Percentiles rank a stretch among this genome's conserved stretches.
These are phyloP conservation scores for Microtus ochrogaster DNA, from an alignment of 2,113 vertebrate species.

Conservation along the genomic window DNA sequence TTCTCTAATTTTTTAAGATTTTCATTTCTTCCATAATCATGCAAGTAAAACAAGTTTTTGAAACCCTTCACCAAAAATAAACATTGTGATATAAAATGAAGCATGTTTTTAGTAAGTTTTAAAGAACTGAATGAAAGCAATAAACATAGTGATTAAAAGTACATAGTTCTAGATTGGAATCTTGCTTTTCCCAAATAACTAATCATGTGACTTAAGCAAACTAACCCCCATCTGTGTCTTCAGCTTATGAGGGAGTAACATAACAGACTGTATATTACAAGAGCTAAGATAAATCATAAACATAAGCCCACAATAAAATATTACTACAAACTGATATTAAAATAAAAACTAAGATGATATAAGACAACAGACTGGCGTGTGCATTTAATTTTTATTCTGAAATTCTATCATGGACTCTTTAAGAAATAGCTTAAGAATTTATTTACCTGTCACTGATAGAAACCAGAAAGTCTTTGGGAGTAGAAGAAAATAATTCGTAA, in stretches of 20 bases:
- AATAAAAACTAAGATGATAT: slow-evolving; percentile 52
- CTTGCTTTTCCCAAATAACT: not conserved
- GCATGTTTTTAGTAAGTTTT: slow-evolving; percentile 12
- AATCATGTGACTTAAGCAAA: not conserved
- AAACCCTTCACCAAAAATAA: slow-evolving; percentile 43
- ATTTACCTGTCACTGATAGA: slow-evolving; percentile 99
- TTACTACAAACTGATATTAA: slow-evolving; percentile 51
- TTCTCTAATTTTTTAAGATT: slow-evolving; percentile 21
- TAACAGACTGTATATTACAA: not conserved
- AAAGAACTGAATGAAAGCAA: slow-evolving; percentile 35
- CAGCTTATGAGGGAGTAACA: slow-evolving; percentile 8
- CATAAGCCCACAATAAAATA: not conserved
- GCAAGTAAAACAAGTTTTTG: not conserved
- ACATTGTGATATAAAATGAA: slow-evolving; percentile 45
- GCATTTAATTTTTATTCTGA: slow-evolving; percentile 2
- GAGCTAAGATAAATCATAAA: slow-evolving; percentile 27
- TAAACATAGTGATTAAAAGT: slow-evolving; percentile 7
- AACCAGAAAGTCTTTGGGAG: slow-evolving; percentile 97
- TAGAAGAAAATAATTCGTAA: slow-evolving; percentile 99
- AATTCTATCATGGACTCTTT: slow-evolving; percentile 10
- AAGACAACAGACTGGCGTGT: slow-evolving; percentile 31
- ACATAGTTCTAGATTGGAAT: not conserved
- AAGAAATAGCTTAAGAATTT: slow-evolving; percentile 72
- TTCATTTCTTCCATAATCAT: slow-evolving; percentile 45
- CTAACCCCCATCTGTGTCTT: not conserved